These are phyloP conservation scores for Pasiphila rectangulata DNA, from an alignment of 2,888 invertebrate species.

Conservation along the genomic window DNA sequence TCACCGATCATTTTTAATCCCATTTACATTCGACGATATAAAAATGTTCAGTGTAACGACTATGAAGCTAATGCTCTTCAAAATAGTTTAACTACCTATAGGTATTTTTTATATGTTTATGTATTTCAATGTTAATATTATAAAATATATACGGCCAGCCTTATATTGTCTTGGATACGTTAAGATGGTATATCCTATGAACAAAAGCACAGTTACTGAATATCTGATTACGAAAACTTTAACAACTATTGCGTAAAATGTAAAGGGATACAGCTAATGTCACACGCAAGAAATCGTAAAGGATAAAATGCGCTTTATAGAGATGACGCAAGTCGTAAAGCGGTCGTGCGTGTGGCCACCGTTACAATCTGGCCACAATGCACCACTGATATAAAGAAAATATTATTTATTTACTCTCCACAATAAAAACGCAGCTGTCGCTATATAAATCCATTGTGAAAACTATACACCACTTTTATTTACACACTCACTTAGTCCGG, in stretches of 20 bases:
- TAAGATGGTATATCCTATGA: background rate
- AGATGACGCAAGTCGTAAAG: conserved; percentile 54
- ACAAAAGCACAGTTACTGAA: background rate
- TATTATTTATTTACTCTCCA: conserved; percentile 77
- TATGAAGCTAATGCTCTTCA: background rate
- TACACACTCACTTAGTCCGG: too few relatives aligned
- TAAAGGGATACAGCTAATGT: conserved; percentile 5
- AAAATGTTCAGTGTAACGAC: background rate
- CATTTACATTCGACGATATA: conserved; percentile 49
- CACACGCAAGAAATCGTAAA: conserved; percentile 40
- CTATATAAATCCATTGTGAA: conserved; percentile 64
- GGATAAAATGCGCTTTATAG: conserved; percentile 46
- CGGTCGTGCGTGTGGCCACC: conserved; percentile 75
- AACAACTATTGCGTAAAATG: conserved; percentile 3
- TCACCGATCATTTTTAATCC: conserved; percentile 46
- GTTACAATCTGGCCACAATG: conserved; percentile 73
- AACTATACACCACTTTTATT: conserved; percentile 48
- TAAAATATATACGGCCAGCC: background rate
- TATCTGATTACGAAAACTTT: conserved; percentile 2
- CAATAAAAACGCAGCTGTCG: conserved; percentile 65
- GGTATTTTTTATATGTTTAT: background rate
- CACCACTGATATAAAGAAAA: conserved; percentile 78
- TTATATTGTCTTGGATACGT: background rate
- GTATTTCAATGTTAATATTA: too few relatives aligned
- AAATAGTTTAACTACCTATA: background rate